Evolutionary conservation across 2,113 vertebrate species (phyloP), one percentile per base, ranked within the genome.

Genomic region (Morone chrysops): DNA sequence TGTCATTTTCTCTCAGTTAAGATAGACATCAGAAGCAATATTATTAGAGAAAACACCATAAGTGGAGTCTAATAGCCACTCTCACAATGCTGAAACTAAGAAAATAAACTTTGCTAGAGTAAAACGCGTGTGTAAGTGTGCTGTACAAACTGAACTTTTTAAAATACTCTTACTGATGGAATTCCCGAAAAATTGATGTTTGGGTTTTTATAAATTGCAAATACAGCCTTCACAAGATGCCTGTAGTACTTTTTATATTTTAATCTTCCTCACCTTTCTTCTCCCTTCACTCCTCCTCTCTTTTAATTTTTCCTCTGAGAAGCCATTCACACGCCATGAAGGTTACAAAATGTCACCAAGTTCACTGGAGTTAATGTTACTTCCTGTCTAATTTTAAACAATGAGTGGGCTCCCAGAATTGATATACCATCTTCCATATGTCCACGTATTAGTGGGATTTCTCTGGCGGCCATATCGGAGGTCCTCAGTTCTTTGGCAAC

Each of bases 41-140:
- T 91, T 94, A 89, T 66, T 22, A 90, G 31, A 89, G 70, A 79
- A 93, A 92, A 86, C 81, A 89, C 16, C 25, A 18, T 45, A 45
- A 61, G 41, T 80, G 22, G 50, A 79, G 22, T 57, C 76, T 50
- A 66, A 85, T 62, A 79, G 70, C 78, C 53, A 56, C 56, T 70
- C 74, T 63, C 69, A 75, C 75, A 68, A 77, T 78, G n/a, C 70
- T 77, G 51, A 68, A 78, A 74, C 85, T 50, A 75, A 83, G 75
- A 86, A 83, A 89, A 88, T 82, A 91, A 89, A 85, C 70, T n/a
- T 13, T 66, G 66, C 51, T 20, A 0, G 40, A 82, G 70, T 59
- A 66, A 66, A 77, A 67, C 14, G 2, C 57, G 17, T 43, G 10
- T 18, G 59, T 57, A 20, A 36, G 20, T 71, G 63, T 54, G 40